Evolutionary conservation across 2,797 vertebrate species (phyloP).

Genomic region (Melanotaenia pygmaea): DNA sequence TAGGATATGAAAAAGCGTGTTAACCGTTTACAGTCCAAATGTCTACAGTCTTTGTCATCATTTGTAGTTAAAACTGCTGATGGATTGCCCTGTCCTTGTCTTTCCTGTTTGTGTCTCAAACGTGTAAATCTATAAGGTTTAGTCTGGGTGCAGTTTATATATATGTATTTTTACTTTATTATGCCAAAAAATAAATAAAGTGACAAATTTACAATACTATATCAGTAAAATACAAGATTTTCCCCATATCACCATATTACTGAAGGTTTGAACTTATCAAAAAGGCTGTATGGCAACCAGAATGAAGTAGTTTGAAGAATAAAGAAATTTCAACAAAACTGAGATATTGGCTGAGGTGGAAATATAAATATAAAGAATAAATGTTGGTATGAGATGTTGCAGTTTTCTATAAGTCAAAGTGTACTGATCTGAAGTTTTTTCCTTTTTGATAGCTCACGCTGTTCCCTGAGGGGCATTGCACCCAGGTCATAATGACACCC

Average conservation of each 20-base stretch:
- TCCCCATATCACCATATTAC: background rate
- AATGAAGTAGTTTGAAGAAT: constrained; percentile 21
- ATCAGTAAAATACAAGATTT: background rate
- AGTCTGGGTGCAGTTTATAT: constrained; percentile 3
- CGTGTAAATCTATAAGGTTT: background rate
- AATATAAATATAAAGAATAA: constrained; percentile 41
- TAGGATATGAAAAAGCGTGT: constrained; percentile 19
- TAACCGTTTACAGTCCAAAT: constrained; percentile 28
- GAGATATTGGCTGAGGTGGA: constrained; percentile 8
- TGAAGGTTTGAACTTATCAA: background rate
- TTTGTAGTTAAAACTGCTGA: constrained; percentile 27
- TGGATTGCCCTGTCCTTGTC: background rate
- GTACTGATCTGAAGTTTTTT: background rate
- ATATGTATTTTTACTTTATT: background rate
- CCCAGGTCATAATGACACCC: background rate
- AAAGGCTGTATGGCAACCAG: constrained; percentile 11
- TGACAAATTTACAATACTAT: constrained; percentile 3
- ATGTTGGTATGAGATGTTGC: background rate
- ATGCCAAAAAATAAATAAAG: constrained; percentile 24
- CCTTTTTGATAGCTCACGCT: background rate
- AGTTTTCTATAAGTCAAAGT: background rate
- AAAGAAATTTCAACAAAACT: background rate
- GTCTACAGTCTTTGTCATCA: constrained; percentile 16
- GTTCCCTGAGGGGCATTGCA: background rate
- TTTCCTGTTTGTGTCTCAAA: constrained; percentile 3